phyloP scores from a whole-genome alignment of 2,113 vertebrate genomes.

The Oryzias curvinotus region DNA sequence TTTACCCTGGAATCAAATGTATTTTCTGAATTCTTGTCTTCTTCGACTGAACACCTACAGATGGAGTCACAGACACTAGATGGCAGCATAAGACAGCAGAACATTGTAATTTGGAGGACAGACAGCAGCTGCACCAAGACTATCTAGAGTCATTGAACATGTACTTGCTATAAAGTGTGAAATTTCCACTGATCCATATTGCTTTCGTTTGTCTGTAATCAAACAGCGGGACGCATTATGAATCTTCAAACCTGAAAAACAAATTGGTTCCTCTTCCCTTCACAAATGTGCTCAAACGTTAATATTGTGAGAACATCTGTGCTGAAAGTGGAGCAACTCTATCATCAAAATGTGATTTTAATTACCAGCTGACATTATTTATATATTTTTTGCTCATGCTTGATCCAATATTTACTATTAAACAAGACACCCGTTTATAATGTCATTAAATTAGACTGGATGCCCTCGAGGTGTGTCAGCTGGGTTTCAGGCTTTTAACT shows the following conservation, averaged over 20 bases:
- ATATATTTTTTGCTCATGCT: conserved; percentile 65
- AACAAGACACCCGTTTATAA: conserved; percentile 74
- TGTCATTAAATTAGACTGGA: conserved; percentile 70
- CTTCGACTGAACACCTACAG: background rate
- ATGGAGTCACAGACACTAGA: conserved; percentile 33
- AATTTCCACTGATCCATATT: too few relatives aligned
- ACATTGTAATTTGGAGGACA: background rate
- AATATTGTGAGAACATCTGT: too few relatives aligned
- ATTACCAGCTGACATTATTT: conserved; percentile 81
- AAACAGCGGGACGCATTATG: too few relatives aligned
- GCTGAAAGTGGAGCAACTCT: background rate
- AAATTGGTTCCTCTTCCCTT: too few relatives aligned
- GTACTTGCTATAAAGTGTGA: too few relatives aligned
- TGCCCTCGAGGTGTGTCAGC: conserved; percentile 36
- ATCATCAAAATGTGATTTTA: conserved; percentile 73
- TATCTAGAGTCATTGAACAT: too few relatives aligned
- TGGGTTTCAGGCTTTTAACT: background rate
- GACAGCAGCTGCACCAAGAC: too few relatives aligned
- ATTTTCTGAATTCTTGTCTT: background rate
- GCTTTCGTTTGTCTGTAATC: too few relatives aligned
- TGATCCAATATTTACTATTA: conserved; percentile 81
- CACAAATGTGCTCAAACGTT: too few relatives aligned
- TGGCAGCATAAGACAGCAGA: conserved; percentile 42
- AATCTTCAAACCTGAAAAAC: too few relatives aligned
- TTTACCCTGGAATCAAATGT: conserved; percentile 46